These are phyloP conservation scores for Silurus asotus DNA, from an alignment of 2,113 vertebrate genomes.

Conservation along the genomic window DNA sequence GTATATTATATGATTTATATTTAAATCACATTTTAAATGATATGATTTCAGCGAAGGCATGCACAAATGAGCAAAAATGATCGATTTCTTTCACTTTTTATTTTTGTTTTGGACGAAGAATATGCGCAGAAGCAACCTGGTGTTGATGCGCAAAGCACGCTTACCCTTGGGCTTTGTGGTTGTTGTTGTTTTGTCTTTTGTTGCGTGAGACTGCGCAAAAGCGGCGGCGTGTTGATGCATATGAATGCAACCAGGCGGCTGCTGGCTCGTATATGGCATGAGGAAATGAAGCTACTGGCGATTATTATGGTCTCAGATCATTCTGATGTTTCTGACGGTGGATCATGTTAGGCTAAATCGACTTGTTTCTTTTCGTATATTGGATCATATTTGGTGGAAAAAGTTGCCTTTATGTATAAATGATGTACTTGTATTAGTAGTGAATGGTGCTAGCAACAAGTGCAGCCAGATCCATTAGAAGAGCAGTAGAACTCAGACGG, in stretches of 20 bases:
- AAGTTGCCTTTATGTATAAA: background rate
- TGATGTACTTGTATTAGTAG: background rate
- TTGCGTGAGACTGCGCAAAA: background rate
- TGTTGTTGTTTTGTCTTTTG: too few species aligned
- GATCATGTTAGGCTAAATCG: too few species aligned
- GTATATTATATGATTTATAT: too few species aligned
- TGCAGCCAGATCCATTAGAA: background rate
- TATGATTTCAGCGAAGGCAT: too few species aligned
- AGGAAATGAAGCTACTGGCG: constrained; percentile 24
- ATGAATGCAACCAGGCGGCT: background rate
- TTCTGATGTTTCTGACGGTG: too few species aligned
- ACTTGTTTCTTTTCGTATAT: background rate
- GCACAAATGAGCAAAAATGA: too few species aligned
- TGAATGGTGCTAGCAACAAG: constrained; percentile 10
- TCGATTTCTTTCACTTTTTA: too few species aligned
- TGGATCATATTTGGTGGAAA: background rate
- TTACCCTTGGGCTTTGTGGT: background rate
- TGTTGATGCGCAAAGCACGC: background rate
- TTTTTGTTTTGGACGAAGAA: background rate
- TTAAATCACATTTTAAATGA: too few species aligned
- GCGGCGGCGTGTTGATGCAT: background rate
- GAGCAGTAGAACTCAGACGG: too few species aligned
- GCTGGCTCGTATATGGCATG: constrained; percentile 7
- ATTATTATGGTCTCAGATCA: background rate
- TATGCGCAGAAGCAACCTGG: background rate